A percentile compares a stretch with the other conserved stretches of the same genome.
phyloP scores from a whole-genome alignment of 2,888 invertebrate genomes.

The Ligdia adustata region DNA sequence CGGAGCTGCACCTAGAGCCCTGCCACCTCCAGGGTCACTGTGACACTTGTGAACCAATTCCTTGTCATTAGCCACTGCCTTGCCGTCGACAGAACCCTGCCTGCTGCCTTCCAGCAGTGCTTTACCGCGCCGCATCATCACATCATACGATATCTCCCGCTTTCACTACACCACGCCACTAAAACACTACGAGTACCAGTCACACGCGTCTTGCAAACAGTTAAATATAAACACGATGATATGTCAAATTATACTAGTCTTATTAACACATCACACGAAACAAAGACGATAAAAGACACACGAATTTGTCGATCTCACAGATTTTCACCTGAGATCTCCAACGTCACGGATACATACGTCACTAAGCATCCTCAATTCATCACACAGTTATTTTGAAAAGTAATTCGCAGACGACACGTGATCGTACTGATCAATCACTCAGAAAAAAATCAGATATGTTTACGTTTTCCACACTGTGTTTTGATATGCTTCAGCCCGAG shows the following conservation, averaged over 20 bases:
- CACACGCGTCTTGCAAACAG: too few species aligned
- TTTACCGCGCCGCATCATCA: constrained; percentile 78
- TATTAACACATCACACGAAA: constrained; percentile 12
- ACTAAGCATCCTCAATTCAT: constrained; percentile 21
- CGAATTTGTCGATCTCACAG: too few species aligned
- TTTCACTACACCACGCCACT: constrained; percentile 33
- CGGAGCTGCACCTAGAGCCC: constrained; percentile 68
- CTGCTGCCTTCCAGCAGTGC: constrained; percentile 76
- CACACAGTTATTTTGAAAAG: constrained; percentile 21
- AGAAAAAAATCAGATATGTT: constrained; percentile 50
- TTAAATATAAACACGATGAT: too few species aligned
- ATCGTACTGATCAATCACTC: constrained; percentile 36
- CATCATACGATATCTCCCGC: constrained; percentile 73
- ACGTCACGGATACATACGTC: constrained; percentile 15
- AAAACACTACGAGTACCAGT: constrained; percentile 13
- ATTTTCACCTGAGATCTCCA: constrained; percentile 27
- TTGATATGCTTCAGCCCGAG: constrained; percentile 56
- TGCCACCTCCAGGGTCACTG: constrained; percentile 86
- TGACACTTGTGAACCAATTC: constrained; percentile 88
- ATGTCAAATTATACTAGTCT: neutral
- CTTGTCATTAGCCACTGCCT: constrained; percentile 74
- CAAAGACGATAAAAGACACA: too few species aligned
- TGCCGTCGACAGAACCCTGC: constrained; percentile 78
- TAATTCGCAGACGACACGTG: constrained; percentile 22
- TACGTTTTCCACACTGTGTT: constrained; percentile 50